Conservation (phyloP, 2,888 invertebrate genomes). For the Phania funesta region DNA sequence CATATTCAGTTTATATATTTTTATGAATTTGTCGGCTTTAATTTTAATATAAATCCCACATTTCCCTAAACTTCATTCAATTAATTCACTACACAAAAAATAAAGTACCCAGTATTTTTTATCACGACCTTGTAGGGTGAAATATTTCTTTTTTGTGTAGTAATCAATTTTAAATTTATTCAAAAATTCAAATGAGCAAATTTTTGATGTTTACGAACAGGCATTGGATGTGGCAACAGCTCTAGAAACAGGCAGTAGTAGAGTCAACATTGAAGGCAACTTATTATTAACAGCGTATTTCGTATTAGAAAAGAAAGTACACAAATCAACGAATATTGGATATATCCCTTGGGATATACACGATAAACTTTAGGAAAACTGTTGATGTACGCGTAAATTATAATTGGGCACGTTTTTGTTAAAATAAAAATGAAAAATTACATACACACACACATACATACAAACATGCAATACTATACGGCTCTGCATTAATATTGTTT, state of each 20-base stretch:
- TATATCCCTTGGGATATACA: conserved; percentile 45
- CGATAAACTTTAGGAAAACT: conserved; percentile 42
- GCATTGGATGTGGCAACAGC: not conserved
- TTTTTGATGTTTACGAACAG: conserved; percentile 3
- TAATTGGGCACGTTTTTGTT: conserved; percentile 50
- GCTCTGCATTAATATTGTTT: conserved; percentile 13
- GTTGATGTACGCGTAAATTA: conserved; percentile 42
- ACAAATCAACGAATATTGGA: conserved; percentile 34
- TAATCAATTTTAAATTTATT: too few species aligned
- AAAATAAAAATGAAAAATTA: conserved; percentile 14
- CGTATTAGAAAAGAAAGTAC: conserved; percentile 25
- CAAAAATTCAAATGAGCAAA: conserved; percentile 19
- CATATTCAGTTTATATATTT: too few species aligned
- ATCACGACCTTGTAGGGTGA: too few species aligned
- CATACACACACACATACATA: conserved; percentile 9
- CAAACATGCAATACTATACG: not conserved
- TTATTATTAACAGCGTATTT: conserved; percentile 23
- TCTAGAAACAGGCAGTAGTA: not conserved
- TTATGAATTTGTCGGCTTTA: too few species aligned
- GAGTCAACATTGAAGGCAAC: not conserved
- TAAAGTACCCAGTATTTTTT: too few species aligned
- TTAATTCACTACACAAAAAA: too few species aligned
- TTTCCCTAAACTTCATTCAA: too few species aligned
- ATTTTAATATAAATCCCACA: too few species aligned
- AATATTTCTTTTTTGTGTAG: too few species aligned